Percentiles rank a stretch among this genome's conserved stretches.
Evolutionary conservation across 1,140 invertebrate genomes (phyloP).

Genomic region (Streblospio benedicti): DNA sequence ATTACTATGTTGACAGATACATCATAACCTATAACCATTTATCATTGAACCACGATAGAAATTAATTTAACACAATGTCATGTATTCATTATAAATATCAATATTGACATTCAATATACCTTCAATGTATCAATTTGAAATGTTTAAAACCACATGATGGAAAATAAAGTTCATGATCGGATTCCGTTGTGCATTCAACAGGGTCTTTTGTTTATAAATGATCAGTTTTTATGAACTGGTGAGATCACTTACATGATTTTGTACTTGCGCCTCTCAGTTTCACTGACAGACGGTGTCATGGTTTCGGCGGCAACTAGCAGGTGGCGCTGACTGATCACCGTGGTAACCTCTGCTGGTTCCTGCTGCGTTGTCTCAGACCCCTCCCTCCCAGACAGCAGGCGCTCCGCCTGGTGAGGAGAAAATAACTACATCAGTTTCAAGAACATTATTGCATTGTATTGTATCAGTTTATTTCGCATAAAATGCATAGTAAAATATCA

Average conservation of each 20-base stretch:
- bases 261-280: constrained; percentile 56
- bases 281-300: constrained; percentile 59
- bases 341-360: not conserved
- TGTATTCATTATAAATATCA: too few relatives aligned
- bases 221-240: too few relatives aligned
- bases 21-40: too few relatives aligned
- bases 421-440: not conserved
- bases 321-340: constrained; percentile 46
- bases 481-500: not conserved
- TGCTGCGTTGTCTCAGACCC: not conserved
- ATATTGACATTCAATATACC: too few relatives aligned
- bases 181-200: too few relatives aligned
- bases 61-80: too few relatives aligned
- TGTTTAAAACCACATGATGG: too few relatives aligned
- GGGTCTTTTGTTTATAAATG: too few relatives aligned
- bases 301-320: constrained; percentile 53
- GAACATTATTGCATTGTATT: constrained; percentile 16
- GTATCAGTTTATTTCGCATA: not conserved
- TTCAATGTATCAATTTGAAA: too few relatives aligned
- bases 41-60: too few relatives aligned
- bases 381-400: not conserved
- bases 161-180: too few relatives aligned
- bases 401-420: not conserved
- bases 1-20: too few relatives aligned
- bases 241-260: constrained; percentile 47